A percentile compares a stretch with the other conserved stretches of the same genome.
Conservation (phyloP, 2,113 vertebrate genomes). For the Strigops habroptila region DNA sequence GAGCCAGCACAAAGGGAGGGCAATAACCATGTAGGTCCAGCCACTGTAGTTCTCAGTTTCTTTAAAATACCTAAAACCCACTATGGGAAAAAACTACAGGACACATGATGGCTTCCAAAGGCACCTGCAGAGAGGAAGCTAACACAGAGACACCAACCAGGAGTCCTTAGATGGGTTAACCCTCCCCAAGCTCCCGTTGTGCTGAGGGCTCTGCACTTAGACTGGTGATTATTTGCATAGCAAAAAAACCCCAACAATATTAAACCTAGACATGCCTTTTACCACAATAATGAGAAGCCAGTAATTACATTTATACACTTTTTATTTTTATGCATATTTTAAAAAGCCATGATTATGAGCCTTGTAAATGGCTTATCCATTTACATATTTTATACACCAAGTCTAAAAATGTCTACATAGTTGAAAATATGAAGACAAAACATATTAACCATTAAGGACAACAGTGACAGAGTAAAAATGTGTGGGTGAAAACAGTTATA, state of each 20-base stretch:
- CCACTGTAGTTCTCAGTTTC: background rate
- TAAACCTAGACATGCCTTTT: background rate
- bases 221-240: background rate
- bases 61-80: slow-evolving; percentile 47
- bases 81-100: background rate
- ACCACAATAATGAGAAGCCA: slow-evolving; percentile 8
- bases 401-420: background rate
- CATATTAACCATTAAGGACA: background rate
- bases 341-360: background rate
- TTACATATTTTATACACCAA: background rate
- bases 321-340: background rate
- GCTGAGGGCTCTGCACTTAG: background rate
- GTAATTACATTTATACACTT: background rate
- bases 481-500: background rate
- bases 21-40: background rate
- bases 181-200: background rate
- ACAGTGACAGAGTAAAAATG: background rate
- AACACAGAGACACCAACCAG: background rate
- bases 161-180: background rate
- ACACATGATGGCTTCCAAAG: background rate
- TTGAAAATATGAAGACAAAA: background rate
- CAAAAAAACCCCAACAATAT: background rate
- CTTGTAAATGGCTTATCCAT: background rate
- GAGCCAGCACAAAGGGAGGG: background rate
- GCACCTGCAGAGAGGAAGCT: background rate